Evolutionary conservation across 2,888 invertebrate species (phyloP).

Genomic region (Vandiemenella viatica): DNA sequence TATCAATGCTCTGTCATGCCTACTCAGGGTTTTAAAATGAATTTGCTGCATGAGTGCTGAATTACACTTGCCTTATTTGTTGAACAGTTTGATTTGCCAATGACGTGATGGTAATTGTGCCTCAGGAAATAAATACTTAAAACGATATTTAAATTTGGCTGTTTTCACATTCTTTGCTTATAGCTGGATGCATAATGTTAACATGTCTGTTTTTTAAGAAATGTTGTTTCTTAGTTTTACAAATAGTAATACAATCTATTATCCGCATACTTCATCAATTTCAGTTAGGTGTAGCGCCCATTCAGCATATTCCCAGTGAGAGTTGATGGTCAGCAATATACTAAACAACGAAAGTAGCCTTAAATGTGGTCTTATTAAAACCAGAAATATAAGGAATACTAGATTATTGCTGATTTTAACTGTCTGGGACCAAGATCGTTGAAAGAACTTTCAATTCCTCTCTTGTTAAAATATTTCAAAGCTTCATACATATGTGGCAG

Average conservation of each 20-base stretch:
- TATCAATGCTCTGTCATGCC: not conserved
- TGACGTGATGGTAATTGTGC: not conserved
- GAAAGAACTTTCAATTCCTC: not conserved
- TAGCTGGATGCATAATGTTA: not conserved
- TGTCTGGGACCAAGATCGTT: not conserved
- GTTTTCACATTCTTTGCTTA: not conserved
- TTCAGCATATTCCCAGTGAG: not conserved
- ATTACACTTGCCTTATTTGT: not conserved
- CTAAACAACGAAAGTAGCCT: constrained; percentile 3
- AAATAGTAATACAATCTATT: too few relatives aligned
- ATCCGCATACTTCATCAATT: too few relatives aligned
- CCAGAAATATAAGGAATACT: not conserved
- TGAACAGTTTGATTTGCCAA: not conserved
- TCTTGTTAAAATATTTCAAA: not conserved
- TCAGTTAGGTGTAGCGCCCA: not conserved
- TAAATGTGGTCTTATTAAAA: constrained; percentile 1
- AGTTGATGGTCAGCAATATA: not conserved
- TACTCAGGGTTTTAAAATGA: constrained; percentile 2
- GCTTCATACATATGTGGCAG: too few relatives aligned
- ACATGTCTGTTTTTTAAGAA: too few relatives aligned
- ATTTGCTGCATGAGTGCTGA: constrained; percentile 2
- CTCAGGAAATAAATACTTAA: not conserved
- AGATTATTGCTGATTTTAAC: not conserved
- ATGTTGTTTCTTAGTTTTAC: too few relatives aligned
- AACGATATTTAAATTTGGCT: not conserved